A percentile compares a stretch with the other conserved stretches of the same genome.
These are phyloP conservation scores for Amblyopsis hoosieri DNA, from an alignment of 2,797 vertebrate genomes.

Conservation along the genomic window DNA sequence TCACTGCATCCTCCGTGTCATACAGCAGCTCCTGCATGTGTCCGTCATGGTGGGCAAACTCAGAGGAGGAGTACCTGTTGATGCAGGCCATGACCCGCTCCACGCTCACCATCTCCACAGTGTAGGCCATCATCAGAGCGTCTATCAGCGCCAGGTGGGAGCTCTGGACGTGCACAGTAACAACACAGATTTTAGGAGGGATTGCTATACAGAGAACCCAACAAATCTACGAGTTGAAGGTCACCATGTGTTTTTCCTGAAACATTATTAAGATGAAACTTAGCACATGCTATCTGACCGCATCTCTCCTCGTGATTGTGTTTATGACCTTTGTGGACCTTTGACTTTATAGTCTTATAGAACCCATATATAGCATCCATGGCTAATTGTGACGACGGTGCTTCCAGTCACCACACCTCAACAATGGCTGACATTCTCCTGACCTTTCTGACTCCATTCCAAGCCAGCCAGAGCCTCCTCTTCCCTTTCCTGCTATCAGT, in stretches of 20 bases:
- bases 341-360: conserved; percentile 5
- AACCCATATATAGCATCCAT: not conserved
- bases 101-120: conserved; percentile 95
- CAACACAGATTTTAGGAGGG: not conserved
- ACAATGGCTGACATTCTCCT: conserved; percentile 69
- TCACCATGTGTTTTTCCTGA: no score
- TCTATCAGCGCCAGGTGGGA: conserved; percentile 95
- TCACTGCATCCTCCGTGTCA: conserved; percentile 92
- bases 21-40: conserved; percentile 88
- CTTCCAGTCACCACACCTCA: conserved; percentile 31
- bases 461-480: conserved; percentile 51
- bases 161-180: conserved; percentile 73
- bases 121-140: conserved; percentile 97
- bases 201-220: no score
- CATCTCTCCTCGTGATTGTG: not conserved
- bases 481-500: conserved; percentile 66
- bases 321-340: conserved; percentile 9
- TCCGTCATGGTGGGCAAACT: conserved; percentile 61
- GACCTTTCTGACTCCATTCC: conserved; percentile 64
- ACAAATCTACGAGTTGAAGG: no score
- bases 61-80: conserved; percentile 85
- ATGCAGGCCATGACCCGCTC: conserved; percentile 91
- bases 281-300: not conserved
- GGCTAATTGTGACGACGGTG: conserved; percentile 6
- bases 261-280: not conserved